phyloP scores from a whole-genome alignment of 2,888 invertebrate species.

The Molorchus minor region DNA sequence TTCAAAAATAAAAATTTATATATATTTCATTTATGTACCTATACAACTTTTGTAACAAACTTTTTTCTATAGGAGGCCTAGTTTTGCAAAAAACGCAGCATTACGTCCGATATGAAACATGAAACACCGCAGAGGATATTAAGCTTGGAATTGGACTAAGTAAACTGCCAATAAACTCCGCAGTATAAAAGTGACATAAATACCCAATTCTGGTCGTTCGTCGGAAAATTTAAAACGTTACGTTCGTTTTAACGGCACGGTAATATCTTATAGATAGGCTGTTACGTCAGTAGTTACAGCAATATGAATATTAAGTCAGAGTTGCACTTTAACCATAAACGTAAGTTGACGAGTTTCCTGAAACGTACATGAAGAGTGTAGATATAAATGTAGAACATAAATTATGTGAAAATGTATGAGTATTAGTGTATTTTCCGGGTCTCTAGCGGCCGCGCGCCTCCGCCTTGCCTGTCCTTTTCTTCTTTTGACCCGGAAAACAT shows the following conservation, averaged over 20 bases:
- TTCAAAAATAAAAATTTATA: too few relatives aligned
- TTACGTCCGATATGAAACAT: too few relatives aligned
- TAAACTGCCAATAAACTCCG: constrained; percentile 7
- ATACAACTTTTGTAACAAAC: too few relatives aligned
- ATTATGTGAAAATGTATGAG: neutral
- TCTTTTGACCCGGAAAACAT: too few relatives aligned
- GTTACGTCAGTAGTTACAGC: constrained; percentile 1
- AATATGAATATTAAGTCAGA: constrained; percentile 14
- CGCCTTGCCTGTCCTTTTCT: too few relatives aligned
- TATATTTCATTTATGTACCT: too few relatives aligned
- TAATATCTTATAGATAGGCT: constrained; percentile 11
- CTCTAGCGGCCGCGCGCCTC: too few relatives aligned
- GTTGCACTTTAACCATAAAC: neutral
- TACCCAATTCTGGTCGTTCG: neutral
- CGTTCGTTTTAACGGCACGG: constrained; percentile 5
- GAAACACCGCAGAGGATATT: too few relatives aligned
- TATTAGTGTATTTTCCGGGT: too few relatives aligned
- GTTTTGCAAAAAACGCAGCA: too few relatives aligned
- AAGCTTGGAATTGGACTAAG: too few relatives aligned
- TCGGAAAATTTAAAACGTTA: constrained; percentile 10
- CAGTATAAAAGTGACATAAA: constrained; percentile 6
- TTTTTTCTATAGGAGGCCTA: too few relatives aligned
- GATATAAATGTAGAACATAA: neutral
- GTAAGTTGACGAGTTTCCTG: neutral
- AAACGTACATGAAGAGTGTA: neutral